Base-by-base conservation (phyloP, 1,140 invertebrate species). In the Diploscapter pachys region DNA sequence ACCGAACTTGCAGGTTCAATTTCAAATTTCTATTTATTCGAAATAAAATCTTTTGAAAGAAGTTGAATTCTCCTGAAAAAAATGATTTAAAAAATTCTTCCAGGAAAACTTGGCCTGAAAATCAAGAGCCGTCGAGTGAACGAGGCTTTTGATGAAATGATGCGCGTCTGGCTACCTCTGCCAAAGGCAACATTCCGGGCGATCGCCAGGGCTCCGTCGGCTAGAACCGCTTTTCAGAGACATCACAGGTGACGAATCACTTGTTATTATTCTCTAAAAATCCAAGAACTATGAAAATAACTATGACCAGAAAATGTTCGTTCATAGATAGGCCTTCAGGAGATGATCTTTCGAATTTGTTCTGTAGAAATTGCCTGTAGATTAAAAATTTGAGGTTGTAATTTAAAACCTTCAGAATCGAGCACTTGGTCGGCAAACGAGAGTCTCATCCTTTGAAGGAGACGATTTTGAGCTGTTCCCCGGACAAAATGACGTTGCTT, bases 111-210 rank as follows among this genome's bases (percentile, higher is more conserved):
- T 9, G 65, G 71, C 5, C 63, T 82, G 11, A n/a, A 49, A 8
- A 49, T 82, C n/a, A 78, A 72, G 11, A 65, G 78, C 8, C 52
- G 72, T 48, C 63, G 80, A 71, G 64, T 74, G 4, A 80, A 80
- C 52, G 82, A 83, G 57, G 84, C 84, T 6, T 86, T 83, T 59
- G 68, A 78, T 31, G 82, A 83, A 65, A 71, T 83, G 8, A 84
- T 83, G 82, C 55, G 80, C 8, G 52, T 50, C 11, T 81, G 81
- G 72, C 56, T 82, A 53, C 80, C 81, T 5, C 62, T 82, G 4
- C 75, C 81, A 8, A 78, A 74, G 50, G 82, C 81, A 5, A 61
- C 71, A 57, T 61, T 82, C 48, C 63, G 71, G 11, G 77, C 81
- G 3, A 59, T 59, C 66, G 77, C 77, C 48, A 72, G 72, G 61